Conservation (phyloP, 2,113 vertebrate species). For the Clarias macrocephalus region DNA sequence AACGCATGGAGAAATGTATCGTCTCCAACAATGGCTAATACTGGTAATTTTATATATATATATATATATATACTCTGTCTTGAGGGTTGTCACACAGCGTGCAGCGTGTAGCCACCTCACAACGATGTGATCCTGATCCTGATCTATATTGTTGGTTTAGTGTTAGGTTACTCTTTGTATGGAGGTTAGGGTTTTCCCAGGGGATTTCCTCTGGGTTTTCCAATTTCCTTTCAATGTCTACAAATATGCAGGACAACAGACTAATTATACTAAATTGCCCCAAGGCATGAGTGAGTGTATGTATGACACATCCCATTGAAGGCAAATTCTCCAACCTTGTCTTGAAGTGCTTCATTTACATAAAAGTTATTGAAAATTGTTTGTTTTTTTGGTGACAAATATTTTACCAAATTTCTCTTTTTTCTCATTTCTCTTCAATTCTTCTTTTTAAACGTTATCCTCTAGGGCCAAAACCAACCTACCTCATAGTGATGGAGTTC, state of each 20-base stretch:
- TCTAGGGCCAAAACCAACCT: constrained; percentile 72
- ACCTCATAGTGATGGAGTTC: constrained; percentile 84
- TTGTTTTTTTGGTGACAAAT: neutral
- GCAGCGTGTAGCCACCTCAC: neutral
- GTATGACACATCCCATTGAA: neutral
- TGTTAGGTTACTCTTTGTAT: neutral
- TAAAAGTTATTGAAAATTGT: too few species aligned
- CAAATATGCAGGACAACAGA: neutral
- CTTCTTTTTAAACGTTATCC: neutral
- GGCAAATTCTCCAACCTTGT: neutral
- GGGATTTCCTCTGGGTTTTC: neutral
- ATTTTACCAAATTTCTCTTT: neutral
- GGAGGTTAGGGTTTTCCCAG: neutral
- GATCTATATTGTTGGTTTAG: neutral
- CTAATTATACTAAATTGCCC: neutral
- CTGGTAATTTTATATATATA: too few species aligned
- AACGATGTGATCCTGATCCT: neutral
- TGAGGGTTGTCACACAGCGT: neutral
- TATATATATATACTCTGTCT: neutral
- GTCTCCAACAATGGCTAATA: neutral
- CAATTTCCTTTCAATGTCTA: neutral
- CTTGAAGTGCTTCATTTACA: neutral
- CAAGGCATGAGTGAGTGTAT: neutral
- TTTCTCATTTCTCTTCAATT: neutral
- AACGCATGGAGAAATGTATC: neutral